Conservation (phyloP, 92 coral and sea anemone species). For the Porites rus region DNA sequence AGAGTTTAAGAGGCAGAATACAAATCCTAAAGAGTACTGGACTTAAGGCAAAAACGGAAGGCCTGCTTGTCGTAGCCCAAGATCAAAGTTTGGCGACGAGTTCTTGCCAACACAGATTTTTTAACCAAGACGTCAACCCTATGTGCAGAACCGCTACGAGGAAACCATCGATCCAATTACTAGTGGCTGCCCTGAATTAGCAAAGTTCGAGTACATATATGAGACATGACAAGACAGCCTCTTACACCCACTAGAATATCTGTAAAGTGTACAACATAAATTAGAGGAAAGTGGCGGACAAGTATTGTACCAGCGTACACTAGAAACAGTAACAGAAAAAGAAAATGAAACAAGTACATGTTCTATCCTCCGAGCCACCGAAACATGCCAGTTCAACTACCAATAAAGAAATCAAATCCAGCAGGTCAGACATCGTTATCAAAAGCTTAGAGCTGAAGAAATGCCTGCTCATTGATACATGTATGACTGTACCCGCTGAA, state of each 20-base stretch:
- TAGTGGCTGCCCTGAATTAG: background rate
- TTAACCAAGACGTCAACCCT: background rate
- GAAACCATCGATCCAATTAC: background rate
- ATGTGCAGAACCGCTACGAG: background rate
- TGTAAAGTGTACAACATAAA: background rate
- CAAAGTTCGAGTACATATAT: too few species aligned
- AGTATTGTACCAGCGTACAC: background rate
- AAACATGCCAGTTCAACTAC: too few species aligned
- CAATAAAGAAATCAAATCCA: too few species aligned
- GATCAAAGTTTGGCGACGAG: conserved; percentile 5
- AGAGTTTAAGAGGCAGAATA: background rate
- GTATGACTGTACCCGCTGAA: background rate
- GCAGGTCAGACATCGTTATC: too few species aligned
- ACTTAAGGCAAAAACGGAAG: conserved; percentile 25
- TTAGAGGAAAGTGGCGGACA: background rate
- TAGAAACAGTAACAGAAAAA: too few species aligned
- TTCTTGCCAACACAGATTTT: background rate
- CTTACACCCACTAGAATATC: background rate
- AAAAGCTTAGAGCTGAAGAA: background rate
- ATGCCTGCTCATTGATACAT: background rate
- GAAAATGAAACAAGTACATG: too few species aligned
- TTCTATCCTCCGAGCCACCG: too few species aligned
- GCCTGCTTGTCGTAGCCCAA: conserved; percentile 22
- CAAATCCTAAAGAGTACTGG: background rate
- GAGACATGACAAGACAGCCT: background rate